A percentile compares a stretch with the other conserved stretches of the same genome.
phyloP scores from a whole-genome alignment of 2,888 invertebrate genomes.

The Morpho deidamia region DNA sequence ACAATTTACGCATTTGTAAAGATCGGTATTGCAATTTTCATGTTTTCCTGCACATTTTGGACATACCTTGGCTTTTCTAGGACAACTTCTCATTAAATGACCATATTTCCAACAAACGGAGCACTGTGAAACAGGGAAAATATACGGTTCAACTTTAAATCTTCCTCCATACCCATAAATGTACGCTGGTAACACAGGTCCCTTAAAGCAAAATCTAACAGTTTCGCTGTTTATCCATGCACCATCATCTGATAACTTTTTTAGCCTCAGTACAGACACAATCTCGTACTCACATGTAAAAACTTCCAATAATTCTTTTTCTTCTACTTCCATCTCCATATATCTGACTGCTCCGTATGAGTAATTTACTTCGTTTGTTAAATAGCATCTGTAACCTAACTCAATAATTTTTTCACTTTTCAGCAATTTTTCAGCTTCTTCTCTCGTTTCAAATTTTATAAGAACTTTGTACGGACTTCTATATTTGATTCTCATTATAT shows the following conservation, averaged over 20 bases:
- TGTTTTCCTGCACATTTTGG: constrained; percentile 20
- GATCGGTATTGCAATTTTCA: constrained; percentile 17
- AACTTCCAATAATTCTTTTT: not conserved
- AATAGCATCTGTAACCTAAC: not conserved
- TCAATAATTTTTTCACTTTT: not conserved
- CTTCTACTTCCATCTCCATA: constrained; percentile 1
- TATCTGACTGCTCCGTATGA: not conserved
- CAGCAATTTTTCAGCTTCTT: not conserved
- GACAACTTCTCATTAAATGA: constrained; percentile 13
- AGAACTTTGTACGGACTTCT: not conserved
- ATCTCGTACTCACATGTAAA: constrained; percentile 3
- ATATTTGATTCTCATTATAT: not conserved
- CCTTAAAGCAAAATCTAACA: constrained; percentile 17
- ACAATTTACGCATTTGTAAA: constrained; percentile 24
- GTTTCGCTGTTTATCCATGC: constrained; percentile 11
- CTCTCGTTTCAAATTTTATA: constrained; percentile 1
- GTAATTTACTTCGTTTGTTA: not conserved
- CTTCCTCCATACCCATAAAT: constrained; percentile 10
- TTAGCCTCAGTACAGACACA: not conserved
- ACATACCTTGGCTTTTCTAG: constrained; percentile 12
- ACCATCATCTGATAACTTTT: not conserved
- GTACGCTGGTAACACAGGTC: constrained; percentile 13
- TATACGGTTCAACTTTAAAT: constrained; percentile 16
- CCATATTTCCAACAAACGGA: constrained; percentile 19
- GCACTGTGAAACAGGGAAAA: constrained; percentile 23